Conservation (phyloP, 2,797 vertebrate genomes). For the Nyctalus aviator region DNA sequence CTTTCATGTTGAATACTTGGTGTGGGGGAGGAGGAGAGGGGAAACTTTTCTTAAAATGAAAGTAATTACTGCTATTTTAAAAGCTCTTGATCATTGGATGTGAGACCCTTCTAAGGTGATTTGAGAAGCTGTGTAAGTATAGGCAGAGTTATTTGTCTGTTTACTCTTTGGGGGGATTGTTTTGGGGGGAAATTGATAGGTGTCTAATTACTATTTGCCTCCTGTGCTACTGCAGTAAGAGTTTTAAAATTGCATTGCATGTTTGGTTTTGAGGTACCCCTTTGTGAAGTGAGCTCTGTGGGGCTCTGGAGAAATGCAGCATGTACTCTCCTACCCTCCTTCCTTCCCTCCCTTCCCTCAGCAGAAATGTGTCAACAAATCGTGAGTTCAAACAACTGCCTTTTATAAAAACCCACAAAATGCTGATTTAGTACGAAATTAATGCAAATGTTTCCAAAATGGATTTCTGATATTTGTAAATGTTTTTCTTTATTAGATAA, state of each 20-base stretch:
- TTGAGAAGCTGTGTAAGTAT: conserved; percentile 81
- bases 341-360: conserved; percentile 58
- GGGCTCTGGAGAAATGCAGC: conserved; percentile 86
- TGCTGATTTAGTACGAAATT: conserved; percentile 69
- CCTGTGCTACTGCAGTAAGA: conserved; percentile 89
- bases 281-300: conserved; percentile 86
- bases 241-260: conserved; percentile 88
- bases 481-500: conserved; percentile 78
- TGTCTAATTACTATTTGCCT: conserved; percentile 88
- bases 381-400: conserved; percentile 75
- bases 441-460: conserved; percentile 79
- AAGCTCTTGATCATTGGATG: conserved; percentile 84
- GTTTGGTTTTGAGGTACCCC: conserved; percentile 88
- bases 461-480: conserved; percentile 82
- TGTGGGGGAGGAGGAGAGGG: conserved; percentile 25
- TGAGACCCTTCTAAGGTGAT: conserved; percentile 83
- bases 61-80: conserved; percentile 84
- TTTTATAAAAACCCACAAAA: conserved; percentile 72
- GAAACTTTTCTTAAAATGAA: conserved; percentile 80
- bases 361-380: conserved; percentile 77
- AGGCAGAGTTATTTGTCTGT: conserved; percentile 82
- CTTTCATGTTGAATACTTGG: conserved; percentile 81
- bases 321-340: conserved; percentile 69
- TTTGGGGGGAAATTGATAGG: conserved; percentile 80
- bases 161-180: conserved; percentile 79